Conservation (phyloP, 2,113 vertebrate species). For the Oceanodroma tethys region DNA sequence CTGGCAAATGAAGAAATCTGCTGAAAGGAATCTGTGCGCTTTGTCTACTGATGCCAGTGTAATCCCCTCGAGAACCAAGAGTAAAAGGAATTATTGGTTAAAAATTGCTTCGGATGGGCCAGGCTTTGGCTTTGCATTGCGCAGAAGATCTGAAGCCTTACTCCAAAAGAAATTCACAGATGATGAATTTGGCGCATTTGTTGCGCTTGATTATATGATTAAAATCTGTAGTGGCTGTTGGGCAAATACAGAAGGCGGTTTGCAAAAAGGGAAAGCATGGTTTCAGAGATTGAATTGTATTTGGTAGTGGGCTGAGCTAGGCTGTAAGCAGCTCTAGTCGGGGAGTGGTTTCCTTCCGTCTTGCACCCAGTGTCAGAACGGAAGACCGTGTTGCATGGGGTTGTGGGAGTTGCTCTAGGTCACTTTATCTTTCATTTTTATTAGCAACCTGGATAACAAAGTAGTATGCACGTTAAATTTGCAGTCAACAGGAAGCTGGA, state of each 20-base stretch:
- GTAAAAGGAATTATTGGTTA: background rate
- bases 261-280: background rate
- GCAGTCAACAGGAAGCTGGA: conserved; percentile 57
- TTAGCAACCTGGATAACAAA: conserved; percentile 22
- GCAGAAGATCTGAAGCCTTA: rapidly evolving
- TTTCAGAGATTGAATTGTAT: background rate
- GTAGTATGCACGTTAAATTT: background rate
- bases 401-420: background rate
- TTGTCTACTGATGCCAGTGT: background rate
- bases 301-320: background rate
- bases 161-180: background rate
- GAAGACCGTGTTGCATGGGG: background rate
- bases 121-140: background rate
- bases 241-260: background rate
- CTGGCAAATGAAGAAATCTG: conserved; percentile 5
- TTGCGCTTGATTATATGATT: background rate
- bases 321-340: background rate
- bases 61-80: background rate
- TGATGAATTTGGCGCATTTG: background rate
- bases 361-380: background rate
- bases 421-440: conserved; percentile 33
- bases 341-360: conserved; percentile 48
- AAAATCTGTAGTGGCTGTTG: background rate
- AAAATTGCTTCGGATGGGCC: background rate
- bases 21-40: background rate